A percentile compares a stretch with the other conserved stretches of the same genome.
Evolutionary conservation across 1,140 invertebrate species (phyloP).

Genomic region (Orius insidiosus): DNA sequence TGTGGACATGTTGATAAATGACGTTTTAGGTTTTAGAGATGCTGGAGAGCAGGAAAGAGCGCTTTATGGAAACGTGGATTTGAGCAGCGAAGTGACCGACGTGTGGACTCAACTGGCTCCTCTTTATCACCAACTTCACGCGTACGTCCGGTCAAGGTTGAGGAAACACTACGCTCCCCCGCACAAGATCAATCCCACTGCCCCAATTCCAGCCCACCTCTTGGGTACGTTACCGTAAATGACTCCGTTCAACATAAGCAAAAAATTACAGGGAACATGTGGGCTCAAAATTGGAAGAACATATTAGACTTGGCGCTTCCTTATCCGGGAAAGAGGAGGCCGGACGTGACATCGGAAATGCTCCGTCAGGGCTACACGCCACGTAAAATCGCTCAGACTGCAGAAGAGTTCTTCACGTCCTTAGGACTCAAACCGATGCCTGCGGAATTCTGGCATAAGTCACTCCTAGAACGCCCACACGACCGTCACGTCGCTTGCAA

Average conservation of each 20-base stretch:
- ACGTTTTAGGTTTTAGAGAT: constrained; percentile 44
- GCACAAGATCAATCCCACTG: constrained; percentile 41
- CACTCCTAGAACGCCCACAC: constrained; percentile 51
- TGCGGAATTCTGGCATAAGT: constrained; percentile 62
- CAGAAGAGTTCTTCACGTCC: constrained; percentile 65
- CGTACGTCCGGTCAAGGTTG: constrained; percentile 59
- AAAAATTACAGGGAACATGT: constrained; percentile 43
- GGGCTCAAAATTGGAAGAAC: constrained; percentile 67
- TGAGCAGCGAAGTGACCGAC: constrained; percentile 47
- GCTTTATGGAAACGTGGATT: constrained; percentile 47
- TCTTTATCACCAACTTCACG: constrained; percentile 70
- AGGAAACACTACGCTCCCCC: constrained; percentile 45
- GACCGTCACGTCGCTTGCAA: constrained; percentile 62
- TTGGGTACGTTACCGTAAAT: constrained; percentile 32
- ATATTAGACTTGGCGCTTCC: constrained; percentile 62
- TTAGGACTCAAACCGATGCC: constrained; percentile 60
- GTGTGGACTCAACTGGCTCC: constrained; percentile 56
- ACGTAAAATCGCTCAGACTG: constrained; percentile 56
- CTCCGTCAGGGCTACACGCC: constrained; percentile 52
- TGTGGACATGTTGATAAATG: constrained; percentile 1
- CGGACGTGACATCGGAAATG: constrained; percentile 62
- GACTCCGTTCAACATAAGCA: too few relatives aligned
- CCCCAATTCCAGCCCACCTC: constrained; percentile 57
- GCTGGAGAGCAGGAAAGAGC: constrained; percentile 58
- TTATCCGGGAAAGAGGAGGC: constrained; percentile 46